Conservation (phyloP, 37 sponge, comb jelly and placozoan species). For the Crambe crambe region DNA sequence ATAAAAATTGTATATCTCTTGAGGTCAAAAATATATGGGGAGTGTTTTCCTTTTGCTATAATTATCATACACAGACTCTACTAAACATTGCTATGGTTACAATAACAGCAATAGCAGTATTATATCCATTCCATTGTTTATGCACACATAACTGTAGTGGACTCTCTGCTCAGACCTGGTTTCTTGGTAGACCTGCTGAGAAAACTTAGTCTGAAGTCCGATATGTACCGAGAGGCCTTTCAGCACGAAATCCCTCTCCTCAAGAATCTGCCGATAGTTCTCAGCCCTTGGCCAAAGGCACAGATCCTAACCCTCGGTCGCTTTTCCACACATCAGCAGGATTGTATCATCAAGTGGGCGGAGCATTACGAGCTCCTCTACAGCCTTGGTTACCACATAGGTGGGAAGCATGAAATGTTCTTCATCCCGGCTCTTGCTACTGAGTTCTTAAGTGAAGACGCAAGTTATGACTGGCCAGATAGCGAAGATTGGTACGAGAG, state of each 20-base stretch:
- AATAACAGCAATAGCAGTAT: too few relatives aligned
- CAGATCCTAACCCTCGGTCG: not conserved
- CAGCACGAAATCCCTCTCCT: not conserved
- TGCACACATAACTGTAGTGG: too few relatives aligned
- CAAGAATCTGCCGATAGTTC: conserved; percentile 29
- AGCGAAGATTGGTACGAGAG: conserved; percentile 4
- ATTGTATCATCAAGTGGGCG: conserved; percentile 49
- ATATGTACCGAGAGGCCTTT: not conserved
- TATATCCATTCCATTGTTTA: too few relatives aligned
- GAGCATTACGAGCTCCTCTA: conserved; percentile 46
- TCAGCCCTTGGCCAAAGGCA: conserved; percentile 2
- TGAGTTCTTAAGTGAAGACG: conserved; percentile 3
- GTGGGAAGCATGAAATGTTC: conserved; percentile 16
- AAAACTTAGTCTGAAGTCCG: not conserved
- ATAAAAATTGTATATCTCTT: too few relatives aligned
- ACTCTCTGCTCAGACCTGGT: conserved; percentile 15
- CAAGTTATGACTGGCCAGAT: conserved; percentile 30
- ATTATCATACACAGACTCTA: too few relatives aligned
- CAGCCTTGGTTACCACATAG: conserved; percentile 19
- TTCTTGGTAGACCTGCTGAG: conserved; percentile 30
- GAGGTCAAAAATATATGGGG: too few relatives aligned
- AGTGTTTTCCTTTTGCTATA: too few relatives aligned
- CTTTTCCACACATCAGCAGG: not conserved
- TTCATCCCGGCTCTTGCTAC: conserved; percentile 61
- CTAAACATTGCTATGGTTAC: too few relatives aligned